A percentile compares a stretch with the other conserved stretches of the same genome.
Conservation (phyloP, 2,113 vertebrate genomes). For the Corydoras sp. region DNA sequence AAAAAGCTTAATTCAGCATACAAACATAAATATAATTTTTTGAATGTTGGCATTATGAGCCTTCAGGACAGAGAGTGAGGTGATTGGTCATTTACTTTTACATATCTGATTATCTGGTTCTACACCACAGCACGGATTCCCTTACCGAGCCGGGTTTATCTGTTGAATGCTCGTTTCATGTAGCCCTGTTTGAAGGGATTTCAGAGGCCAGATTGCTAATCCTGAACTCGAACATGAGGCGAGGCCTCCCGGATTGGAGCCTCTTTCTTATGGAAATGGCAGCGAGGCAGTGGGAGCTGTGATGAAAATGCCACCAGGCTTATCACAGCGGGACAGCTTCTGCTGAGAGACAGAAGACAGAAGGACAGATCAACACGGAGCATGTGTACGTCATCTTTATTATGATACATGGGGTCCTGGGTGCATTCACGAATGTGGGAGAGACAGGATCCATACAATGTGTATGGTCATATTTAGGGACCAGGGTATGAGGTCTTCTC, state of each 20-base stretch:
- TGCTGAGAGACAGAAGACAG: constrained; percentile 42
- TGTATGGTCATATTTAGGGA: neutral
- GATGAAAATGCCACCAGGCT: constrained; percentile 80
- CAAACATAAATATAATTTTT: too few relatives aligned
- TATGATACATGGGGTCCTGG: constrained; percentile 25
- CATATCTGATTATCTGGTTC: constrained; percentile 30
- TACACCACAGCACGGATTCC: constrained; percentile 39
- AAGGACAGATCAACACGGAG: constrained; percentile 46
- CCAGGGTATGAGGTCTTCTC: neutral
- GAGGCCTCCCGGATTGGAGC: constrained; percentile 71
- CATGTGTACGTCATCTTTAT: constrained; percentile 25
- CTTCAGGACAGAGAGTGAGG: constrained; percentile 13
- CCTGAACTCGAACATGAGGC: constrained; percentile 95
- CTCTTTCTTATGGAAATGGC: constrained; percentile 90
- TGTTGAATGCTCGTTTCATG: constrained; percentile 74
- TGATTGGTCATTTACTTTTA: constrained; percentile 24
- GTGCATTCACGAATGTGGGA: constrained; percentile 4
- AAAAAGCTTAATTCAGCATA: too few relatives aligned
- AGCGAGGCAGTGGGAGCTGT: constrained; percentile 63
- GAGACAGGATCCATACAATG: constrained; percentile 4
- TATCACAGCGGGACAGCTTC: constrained; percentile 82
- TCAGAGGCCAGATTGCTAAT: constrained; percentile 83
- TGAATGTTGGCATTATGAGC: neutral
- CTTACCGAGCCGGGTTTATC: constrained; percentile 59
- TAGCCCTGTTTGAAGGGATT: constrained; percentile 93